phyloP scores from a whole-genome alignment of 2,888 invertebrate genomes.

The Noctua pronuba region DNA sequence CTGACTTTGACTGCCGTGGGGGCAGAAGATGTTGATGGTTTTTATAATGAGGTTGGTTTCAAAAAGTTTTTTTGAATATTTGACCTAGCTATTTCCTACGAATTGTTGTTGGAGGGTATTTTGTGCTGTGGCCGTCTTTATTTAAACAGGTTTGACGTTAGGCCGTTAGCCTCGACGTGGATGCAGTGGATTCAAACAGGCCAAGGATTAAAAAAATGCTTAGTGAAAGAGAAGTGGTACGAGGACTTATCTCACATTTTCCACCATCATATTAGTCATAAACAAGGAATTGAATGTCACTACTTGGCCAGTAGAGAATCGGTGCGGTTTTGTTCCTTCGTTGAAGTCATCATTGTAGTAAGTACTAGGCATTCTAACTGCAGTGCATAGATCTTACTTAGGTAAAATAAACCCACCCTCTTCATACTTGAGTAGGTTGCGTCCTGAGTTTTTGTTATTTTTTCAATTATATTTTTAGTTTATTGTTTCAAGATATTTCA shows the following conservation, averaged over 20 bases:
- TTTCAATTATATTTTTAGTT: too few relatives aligned
- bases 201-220: not conserved
- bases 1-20: conserved; percentile 74
- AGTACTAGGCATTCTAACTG: not conserved
- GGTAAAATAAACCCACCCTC: not conserved
- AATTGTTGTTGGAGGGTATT: not conserved
- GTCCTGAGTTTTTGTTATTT: not conserved
- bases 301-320: not conserved
- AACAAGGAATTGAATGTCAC: not conserved
- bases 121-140: not conserved
- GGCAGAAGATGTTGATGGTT: conserved; percentile 67
- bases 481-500: not conserved
- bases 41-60: conserved; percentile 67
- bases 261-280: not conserved
- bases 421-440: not conserved
- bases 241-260: not conserved
- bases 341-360: not conserved
- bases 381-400: not conserved
- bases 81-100: not conserved
- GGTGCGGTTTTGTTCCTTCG: not conserved
- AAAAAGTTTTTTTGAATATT: not conserved
- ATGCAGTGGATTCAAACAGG: not conserved
- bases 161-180: not conserved
- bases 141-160: not conserved
- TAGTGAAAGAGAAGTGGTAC: not conserved